These are phyloP conservation scores for Thereva nobilitata DNA, from an alignment of 2,888 invertebrate species.

Conservation along the genomic window DNA sequence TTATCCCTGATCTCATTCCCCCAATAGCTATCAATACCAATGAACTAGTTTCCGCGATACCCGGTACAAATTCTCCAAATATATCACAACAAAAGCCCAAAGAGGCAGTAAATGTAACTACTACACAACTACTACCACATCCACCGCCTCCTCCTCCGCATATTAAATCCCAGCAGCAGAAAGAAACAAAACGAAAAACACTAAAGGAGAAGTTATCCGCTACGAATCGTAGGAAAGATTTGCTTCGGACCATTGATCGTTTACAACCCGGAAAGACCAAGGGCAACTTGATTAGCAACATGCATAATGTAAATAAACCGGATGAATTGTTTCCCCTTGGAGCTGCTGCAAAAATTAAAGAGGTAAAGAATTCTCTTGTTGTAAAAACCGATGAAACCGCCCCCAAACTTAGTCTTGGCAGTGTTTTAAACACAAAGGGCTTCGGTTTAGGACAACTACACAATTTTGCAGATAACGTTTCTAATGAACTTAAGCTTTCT, in stretches of 20 bases:
- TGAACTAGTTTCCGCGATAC: constrained; percentile 36
- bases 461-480: constrained; percentile 63
- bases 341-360: constrained; percentile 63
- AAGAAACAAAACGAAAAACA: constrained; percentile 57
- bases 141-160: constrained; percentile 57
- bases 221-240: constrained; percentile 66
- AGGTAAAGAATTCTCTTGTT: constrained; percentile 62
- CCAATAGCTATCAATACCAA: constrained; percentile 35
- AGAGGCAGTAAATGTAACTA: constrained; percentile 50
- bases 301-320: constrained; percentile 62
- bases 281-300: constrained; percentile 78
- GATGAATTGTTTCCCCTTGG: constrained; percentile 66
- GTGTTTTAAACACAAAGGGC: constrained; percentile 75
- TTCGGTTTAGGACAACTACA: constrained; percentile 69
- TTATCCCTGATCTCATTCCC: constrained; percentile 46
- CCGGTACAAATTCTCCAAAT: constrained; percentile 37
- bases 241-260: constrained; percentile 81
- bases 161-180: constrained; percentile 56
- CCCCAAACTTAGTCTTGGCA: constrained; percentile 82
- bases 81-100: constrained; percentile 48
- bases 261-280: constrained; percentile 86
- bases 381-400: constrained; percentile 70
- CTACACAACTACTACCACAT: constrained; percentile 54
- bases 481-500: constrained; percentile 46
- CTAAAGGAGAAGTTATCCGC: constrained; percentile 56